Evolutionary conservation across 1,140 invertebrate species (phyloP).

Genomic region (Trichogramma pretiosum): DNA sequence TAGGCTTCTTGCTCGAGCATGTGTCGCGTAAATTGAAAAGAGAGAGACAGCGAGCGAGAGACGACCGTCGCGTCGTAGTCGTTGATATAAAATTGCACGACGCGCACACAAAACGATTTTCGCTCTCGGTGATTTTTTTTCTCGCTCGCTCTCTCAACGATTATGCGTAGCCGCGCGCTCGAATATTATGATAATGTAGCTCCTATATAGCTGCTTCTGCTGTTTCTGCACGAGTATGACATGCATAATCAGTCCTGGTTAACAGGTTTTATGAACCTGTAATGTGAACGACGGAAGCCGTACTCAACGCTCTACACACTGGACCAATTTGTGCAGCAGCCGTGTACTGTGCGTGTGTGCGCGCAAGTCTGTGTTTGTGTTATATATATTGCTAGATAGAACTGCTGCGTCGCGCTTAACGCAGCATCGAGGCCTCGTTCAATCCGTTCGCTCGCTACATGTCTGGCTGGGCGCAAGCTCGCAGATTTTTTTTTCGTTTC

Average conservation of each 20-base stretch:
- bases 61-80: too few relatives aligned
- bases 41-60: too few relatives aligned
- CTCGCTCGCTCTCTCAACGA: not conserved
- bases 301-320: constrained; percentile 12
- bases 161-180: constrained; percentile 3
- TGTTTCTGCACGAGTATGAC: constrained; percentile 18
- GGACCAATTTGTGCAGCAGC: not conserved
- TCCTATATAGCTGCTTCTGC: constrained; percentile 23
- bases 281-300: constrained; percentile 40
- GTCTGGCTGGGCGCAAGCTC: too few relatives aligned
- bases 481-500: too few relatives aligned
- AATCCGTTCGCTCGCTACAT: too few relatives aligned
- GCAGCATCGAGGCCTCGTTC: not conserved
- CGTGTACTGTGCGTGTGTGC: too few relatives aligned
- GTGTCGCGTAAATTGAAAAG: too few relatives aligned
- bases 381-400: too few relatives aligned
- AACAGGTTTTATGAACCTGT: constrained; percentile 44
- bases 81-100: not conserved
- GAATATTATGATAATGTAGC: constrained; percentile 14
- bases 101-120: too few relatives aligned
- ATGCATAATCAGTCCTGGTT: constrained; percentile 33
- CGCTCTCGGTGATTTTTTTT: constrained; percentile 17
- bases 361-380: too few relatives aligned
- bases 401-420: not conserved
- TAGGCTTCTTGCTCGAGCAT: too few relatives aligned